Conservation (phyloP, 2,888 invertebrate genomes). For the Euplagia quadripunctaria region DNA sequence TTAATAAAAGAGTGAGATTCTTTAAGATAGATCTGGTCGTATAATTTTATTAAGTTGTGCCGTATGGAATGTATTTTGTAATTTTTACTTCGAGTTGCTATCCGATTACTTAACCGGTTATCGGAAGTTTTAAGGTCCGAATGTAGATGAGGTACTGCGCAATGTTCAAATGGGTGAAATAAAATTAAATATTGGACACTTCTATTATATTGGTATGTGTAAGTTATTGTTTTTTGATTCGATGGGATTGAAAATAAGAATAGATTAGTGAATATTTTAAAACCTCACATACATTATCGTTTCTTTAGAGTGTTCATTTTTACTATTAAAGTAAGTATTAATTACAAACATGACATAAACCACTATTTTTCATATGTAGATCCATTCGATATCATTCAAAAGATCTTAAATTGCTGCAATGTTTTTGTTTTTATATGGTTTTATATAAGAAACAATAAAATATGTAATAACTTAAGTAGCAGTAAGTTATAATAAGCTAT, state of each 20-base stretch:
- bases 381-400: neutral
- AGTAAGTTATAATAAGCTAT: too few species aligned
- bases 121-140: neutral
- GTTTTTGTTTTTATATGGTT: neutral
- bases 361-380: neutral
- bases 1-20: conserved; percentile 53
- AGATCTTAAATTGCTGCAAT: neutral
- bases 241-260: neutral
- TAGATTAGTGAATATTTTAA: neutral
- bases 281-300: neutral
- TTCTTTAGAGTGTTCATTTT: neutral
- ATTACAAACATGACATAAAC: neutral
- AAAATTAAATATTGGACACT: neutral
- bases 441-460: neutral
- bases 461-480: neutral
- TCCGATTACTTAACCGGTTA: neutral
- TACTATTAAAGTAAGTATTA: neutral
- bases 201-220: neutral
- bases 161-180: neutral
- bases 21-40: conserved; percentile 38
- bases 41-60: conserved; percentile 9
- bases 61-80: neutral
- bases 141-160: neutral
- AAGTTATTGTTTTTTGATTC: neutral
- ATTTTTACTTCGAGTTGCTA: neutral